A percentile compares a stretch with the other conserved stretches of the same genome.
Evolutionary conservation across 1,140 invertebrate species (phyloP).

Genomic region (Melipona quadrifasciata): DNA sequence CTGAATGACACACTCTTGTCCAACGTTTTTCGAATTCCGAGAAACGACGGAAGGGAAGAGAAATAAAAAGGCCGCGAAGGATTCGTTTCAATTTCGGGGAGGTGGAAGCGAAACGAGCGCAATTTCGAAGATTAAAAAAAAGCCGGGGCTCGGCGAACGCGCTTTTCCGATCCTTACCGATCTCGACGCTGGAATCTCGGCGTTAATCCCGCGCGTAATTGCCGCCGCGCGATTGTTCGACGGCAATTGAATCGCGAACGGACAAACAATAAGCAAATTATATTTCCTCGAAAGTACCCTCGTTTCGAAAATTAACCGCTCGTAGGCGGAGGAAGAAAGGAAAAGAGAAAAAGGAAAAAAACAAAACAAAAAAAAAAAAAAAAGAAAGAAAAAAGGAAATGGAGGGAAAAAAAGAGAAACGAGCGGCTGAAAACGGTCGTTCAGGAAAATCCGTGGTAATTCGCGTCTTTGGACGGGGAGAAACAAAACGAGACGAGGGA

Average conservation of each 20-base stretch:
- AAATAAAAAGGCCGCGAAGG: neutral
- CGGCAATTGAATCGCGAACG: conserved; percentile 28
- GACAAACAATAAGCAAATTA: conserved; percentile 28
- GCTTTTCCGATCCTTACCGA: neutral
- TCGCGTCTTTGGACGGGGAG: neutral
- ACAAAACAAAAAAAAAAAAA: too few species aligned
- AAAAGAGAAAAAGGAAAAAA: neutral
- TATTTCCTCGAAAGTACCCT: conserved; percentile 29
- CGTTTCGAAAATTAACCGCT: conserved; percentile 29
- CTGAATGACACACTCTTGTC: neutral
- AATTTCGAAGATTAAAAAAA: conserved; percentile 36
- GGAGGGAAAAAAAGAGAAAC: neutral
- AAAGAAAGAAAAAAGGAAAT: too few species aligned
- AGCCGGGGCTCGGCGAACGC: neutral
- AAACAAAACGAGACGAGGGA: neutral
- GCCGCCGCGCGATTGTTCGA: neutral
- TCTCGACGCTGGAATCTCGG: neutral
- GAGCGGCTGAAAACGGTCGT: conserved; percentile 28
- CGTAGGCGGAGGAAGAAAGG: neutral
- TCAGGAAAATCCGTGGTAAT: conserved; percentile 22
- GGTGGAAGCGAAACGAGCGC: neutral
- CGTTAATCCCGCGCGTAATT: conserved; percentile 1
- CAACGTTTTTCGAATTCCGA: conserved; percentile 11
- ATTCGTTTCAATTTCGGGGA: neutral
- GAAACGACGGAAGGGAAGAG: neutral